A percentile compares a stretch with the other conserved stretches of the same genome.
phyloP scores from a whole-genome alignment of 2,888 invertebrate genomes.

The Charanyca ferruginea region DNA sequence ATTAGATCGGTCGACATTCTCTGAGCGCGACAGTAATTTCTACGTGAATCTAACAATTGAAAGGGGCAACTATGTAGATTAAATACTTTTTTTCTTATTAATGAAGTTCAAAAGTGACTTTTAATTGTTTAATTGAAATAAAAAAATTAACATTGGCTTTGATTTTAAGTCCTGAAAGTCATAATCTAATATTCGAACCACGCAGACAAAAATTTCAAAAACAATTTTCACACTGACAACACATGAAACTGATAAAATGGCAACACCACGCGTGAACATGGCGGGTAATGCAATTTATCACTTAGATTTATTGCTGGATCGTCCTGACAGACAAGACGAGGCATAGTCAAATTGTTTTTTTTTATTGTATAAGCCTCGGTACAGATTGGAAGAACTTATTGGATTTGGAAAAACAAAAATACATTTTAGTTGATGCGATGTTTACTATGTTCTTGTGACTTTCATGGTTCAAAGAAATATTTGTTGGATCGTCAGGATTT shows the following conservation, averaged over 20 bases:
- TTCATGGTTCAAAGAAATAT: too few species aligned
- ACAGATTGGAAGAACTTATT: conserved; percentile 30
- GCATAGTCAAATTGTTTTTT: conserved; percentile 42
- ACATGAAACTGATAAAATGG: conserved; percentile 19
- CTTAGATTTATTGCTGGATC: conserved; percentile 45
- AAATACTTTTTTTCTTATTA: too few species aligned
- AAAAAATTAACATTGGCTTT: too few species aligned
- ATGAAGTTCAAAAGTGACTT: too few species aligned
- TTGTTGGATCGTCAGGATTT: too few species aligned
- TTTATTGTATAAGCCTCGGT: conserved; percentile 23
- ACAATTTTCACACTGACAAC: conserved; percentile 24
- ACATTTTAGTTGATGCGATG: neutral
- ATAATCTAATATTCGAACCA: neutral
- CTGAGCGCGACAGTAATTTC: too few species aligned
- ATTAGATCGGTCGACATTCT: too few species aligned
- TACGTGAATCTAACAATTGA: too few species aligned
- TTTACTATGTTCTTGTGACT: neutral
- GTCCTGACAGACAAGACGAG: conserved; percentile 15
- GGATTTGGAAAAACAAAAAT: conserved; percentile 8
- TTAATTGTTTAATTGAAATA: too few species aligned
- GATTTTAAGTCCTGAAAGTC: neutral
- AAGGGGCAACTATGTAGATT: too few species aligned
- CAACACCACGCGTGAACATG: conserved; percentile 30
- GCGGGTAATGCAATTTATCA: conserved; percentile 39
- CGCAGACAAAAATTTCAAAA: neutral